Evolutionary conservation across 2,888 invertebrate species (phyloP), one percentile per base, ranked within the genome.

Genomic region (Drosophila affinis): DNA sequence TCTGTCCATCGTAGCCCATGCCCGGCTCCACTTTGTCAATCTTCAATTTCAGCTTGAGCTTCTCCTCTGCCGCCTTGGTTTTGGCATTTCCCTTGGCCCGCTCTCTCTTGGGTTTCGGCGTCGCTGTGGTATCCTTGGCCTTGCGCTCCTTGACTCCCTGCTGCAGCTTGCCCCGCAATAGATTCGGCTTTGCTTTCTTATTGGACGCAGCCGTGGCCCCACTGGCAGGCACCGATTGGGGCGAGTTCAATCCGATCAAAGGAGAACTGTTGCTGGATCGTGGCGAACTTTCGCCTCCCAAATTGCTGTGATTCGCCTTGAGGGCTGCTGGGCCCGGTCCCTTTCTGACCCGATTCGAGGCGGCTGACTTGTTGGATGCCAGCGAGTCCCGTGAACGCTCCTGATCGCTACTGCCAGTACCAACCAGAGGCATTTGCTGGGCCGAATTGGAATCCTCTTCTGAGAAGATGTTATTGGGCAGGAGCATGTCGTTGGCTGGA

Each of bases 31-130:
- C 95, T 90, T 97, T 97, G 83, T 97, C 97, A 70, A 97, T 91
- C 89, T 97, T 97, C 45, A 97, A 92, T 76, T 97, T 93, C 57
- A 97, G 92, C 90, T 97, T 97, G 72, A 97, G 95, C 88, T 97
- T 96, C 88, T 97, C 97, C 75, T 87, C 90, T 0, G 79, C 59
- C 24, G 76, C 64, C 71, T 90, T 91, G 1, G 87, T 73, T 72
- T 88, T 90, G 32, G 79, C 79, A 39, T 80, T 87, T 2, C 83
- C 81, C 75, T 90, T 90, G n/a, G 88, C 84, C 18, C 90, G 79
- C 56, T 90, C 91, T 1, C 87, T 73, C 52, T 90, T 90, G 10
- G 82, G 86, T 45, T 90, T 91, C 4, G 81, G 73, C 9, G 79
- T 77, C 6, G 76, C 75, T 5, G 72, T 72, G 61, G 77, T 29